These are phyloP conservation scores for Pelecanus crispus DNA, from an alignment of 2,113 vertebrate genomes.

Conservation along the genomic window DNA sequence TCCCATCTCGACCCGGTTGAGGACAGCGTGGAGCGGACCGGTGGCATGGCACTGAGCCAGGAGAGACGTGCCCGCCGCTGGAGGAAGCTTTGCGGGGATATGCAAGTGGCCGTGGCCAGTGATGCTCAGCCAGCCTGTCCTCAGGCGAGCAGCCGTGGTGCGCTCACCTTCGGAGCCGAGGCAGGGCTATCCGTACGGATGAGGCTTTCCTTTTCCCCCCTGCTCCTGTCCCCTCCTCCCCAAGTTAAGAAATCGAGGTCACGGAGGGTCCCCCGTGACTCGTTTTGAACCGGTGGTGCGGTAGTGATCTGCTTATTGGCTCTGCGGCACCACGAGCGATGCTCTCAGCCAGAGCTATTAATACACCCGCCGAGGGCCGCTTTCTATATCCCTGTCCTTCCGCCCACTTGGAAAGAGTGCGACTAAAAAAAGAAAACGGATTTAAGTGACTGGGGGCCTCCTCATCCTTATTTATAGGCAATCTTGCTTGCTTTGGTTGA, in stretches of 20 bases:
- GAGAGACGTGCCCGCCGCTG: background rate
- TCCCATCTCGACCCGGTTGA: fast-evolving
- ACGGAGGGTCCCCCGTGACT: slow-evolving; percentile 44
- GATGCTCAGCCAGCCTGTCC: background rate
- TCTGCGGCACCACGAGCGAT: background rate
- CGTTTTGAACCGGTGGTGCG: background rate
- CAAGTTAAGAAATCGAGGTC: slow-evolving; percentile 63
- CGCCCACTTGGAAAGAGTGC: slow-evolving; percentile 15
- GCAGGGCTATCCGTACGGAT: background rate
- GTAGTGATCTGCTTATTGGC: slow-evolving; percentile 51
- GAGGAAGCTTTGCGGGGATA: background rate
- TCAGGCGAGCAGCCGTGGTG: background rate
- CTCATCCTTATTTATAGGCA: slow-evolving; percentile 29
- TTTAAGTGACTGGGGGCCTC: slow-evolving; percentile 32
- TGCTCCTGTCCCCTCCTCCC: slow-evolving; percentile 4
- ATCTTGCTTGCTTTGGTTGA: background rate
- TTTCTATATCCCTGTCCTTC: background rate
- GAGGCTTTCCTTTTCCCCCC: background rate
- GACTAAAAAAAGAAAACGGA: slow-evolving; percentile 40
- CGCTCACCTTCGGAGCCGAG: background rate
- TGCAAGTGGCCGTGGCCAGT: background rate
- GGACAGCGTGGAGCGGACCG: fast-evolving
- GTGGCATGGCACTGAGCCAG: background rate
- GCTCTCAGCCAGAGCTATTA: slow-evolving; percentile 27
- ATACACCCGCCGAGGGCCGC: slow-evolving; percentile 21